Evolutionary conservation across 2,797 vertebrate species (phyloP).

Genomic region (Sebastes nivosus): DNA sequence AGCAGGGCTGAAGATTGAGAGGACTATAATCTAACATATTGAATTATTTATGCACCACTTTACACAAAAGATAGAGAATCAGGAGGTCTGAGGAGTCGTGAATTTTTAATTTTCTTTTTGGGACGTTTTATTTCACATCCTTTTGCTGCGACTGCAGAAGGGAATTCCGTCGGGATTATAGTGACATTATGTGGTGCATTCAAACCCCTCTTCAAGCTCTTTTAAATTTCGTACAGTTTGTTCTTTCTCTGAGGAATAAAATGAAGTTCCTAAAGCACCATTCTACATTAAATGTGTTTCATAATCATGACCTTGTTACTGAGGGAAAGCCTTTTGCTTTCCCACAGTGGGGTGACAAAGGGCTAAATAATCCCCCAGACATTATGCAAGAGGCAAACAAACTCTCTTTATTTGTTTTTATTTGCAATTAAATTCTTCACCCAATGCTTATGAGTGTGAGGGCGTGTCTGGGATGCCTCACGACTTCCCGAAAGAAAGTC

Average conservation of each 20-base stretch:
- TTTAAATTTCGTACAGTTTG: neutral
- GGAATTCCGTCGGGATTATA: neutral
- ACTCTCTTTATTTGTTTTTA: neutral
- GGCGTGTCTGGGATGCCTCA: no score
- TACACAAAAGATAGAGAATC: slow-evolving; percentile 54
- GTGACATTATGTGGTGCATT: neutral
- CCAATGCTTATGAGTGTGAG: no score
- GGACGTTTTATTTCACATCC: slow-evolving; percentile 43
- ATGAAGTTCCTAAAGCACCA: neutral
- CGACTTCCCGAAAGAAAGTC: rapidly evolving
- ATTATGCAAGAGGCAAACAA: neutral
- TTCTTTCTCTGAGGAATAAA: neutral
- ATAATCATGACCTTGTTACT: slow-evolving; percentile 17
- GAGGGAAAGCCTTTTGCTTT: neutral
- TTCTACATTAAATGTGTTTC: neutral
- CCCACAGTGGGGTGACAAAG: neutral
- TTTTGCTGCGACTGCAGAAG: slow-evolving; percentile 29
- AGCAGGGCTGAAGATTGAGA: slow-evolving; percentile 40
- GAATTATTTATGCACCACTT: slow-evolving; percentile 68
- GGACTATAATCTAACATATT: slow-evolving; percentile 45
- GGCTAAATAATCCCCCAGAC: neutral
- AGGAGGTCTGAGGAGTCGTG: slow-evolving; percentile 25
- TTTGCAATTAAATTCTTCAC: neutral
- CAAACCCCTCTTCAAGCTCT: neutral
- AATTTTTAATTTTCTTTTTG: slow-evolving; percentile 63